Base-by-base conservation (phyloP, 2,888 invertebrate genomes). In the Melinaea menophilus region DNA sequence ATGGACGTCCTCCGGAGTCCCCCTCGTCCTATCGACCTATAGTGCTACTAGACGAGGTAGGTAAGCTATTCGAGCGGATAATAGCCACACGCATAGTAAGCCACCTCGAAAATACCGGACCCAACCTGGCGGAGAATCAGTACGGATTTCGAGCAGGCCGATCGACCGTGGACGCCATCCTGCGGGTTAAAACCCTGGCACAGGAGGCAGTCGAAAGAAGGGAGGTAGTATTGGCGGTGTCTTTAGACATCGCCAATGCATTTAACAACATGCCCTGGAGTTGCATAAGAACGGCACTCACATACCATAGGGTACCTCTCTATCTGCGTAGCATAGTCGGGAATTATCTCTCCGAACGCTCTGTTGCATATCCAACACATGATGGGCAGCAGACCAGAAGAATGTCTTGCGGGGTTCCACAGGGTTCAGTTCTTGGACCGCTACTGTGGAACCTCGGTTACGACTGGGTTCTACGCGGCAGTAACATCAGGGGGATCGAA, bases 241-340 rank as follows among this genome's bases (percentile, higher is more conserved):
- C 69, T 0, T 12, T 73, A 0, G 73, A 73, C 22, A 73, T 73
- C 4, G 63, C 66, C 48, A 73, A 74, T 45, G 71, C 72, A 1
- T 75, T 73, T 22, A 73, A 73, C 33, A 57, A 65, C 13, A 55
- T 75, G 5, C 74, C 73, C 54, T 72, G 69, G 65, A 9, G 12
- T 0, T 54, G 62, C 4, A 73, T 77, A 2, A 33, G 13, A 59
- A 69, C 68, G 59, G 72, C 71, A 0, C 65, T 77, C 0, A 7
- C 37, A 0, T 65, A 64, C 13, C 72, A 72, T 35, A 5, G 59
- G 1, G 66, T 74, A 34, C 72, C 74, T 0, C 9, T 9, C 0
- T 71, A 71, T 56, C 54, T 71, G 12, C 47, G 61, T 5, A 2
- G 37, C 37, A 37, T 37, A 2, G 37, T 37, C 37, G 37, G 37